Base-by-base conservation (phyloP, 2,113 vertebrate genomes). In the Anser brachyrhynchus region DNA sequence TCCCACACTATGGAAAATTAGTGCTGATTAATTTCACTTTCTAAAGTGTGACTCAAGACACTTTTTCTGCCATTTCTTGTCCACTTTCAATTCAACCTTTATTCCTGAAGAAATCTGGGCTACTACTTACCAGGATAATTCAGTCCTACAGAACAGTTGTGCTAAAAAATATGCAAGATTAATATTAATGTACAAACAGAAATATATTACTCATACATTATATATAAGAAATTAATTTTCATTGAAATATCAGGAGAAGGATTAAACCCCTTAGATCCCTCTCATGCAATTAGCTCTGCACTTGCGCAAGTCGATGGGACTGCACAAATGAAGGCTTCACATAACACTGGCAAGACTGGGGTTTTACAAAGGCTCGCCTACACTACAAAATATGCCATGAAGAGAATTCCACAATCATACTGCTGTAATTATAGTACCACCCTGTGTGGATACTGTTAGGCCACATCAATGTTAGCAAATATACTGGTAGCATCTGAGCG, bases 201-300 rank as follows among this genome's bases (percentile, higher is more conserved):
- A 96, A 94, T 95, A 87, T 89, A 96, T 95, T 90, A 89, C 95
- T 96, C 93, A 96, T 97, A 89, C 86, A 96, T 96, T 94, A 96
- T 95, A 97, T 96, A 96, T 96, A 96, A 89, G 93, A 96, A 96
- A 96, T 96, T 97, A 97, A 97, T 96, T 96, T 97, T 93, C 96
- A 95, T 7, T 84, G 80, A 95, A 92, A 84, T 89, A 93, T 92
- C 91, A 93, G 75, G 92, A 93, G 85, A 89, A 93, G 67, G 71
- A 84, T 91, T 94, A 95, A 95, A 75, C 77, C 78, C 92, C 90
- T 96, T 61, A 95, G 84, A 96, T 93, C 92, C 71, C 79, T 93
- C 89, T 94, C 80, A 55, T 92, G 84, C 93, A 96, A 93, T 95
- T 95, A 95, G 75, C 92, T 83, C 67, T 85, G 85, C 90, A 87